Evolutionary conservation across 2,113 vertebrate genomes (phyloP), one percentile per base, ranked within the genome.

Genomic region (Microtus montanus): DNA sequence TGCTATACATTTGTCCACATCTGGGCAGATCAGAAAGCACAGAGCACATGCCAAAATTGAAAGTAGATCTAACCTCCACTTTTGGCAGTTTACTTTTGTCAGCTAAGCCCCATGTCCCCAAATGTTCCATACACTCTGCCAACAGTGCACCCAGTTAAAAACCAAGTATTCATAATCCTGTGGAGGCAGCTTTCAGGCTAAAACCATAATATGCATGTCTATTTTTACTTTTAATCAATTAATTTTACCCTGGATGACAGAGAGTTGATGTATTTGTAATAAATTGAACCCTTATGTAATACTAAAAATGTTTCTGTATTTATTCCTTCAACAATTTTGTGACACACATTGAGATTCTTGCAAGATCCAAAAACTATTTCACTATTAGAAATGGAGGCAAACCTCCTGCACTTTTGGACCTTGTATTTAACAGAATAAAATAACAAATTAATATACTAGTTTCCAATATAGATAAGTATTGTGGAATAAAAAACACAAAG

Each of bases 161-260:
- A 28, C 58, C 58, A 83, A 28, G 80, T 41, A 7, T 41, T 41
- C 24, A 63, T 41, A 8, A 63, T 26, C 24, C 24, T 63, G 35
- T 7, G 13, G 58, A 6, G 35, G 1, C 10, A 58, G 49, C 33
- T 58, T 58, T 80, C 19, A 58, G 52, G n/a, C n/a, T 54, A 58
- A 61, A 83, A 83, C 13, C 24, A 63, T 26, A 83, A 63, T 63
- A 82, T 0, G n/a, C 20, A 61, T 85, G 2, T 8, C 22, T 41
- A 79, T 71, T 64, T 75, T 79, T 49, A 73, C 2, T 94, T 92
- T 82, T 85, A 85, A 82, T 47, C 63, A 87, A 94, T 63, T 52
- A 86, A 75, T 33, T 80, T 49, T 52, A 73, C 12, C 52, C 13
- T 90, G 2, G 10, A 83, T 11, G 11, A 49, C 10, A 11, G 11